These are phyloP conservation scores for Myotis findleyi DNA, from an alignment of 2,797 vertebrate genomes.

Conservation along the genomic window DNA sequence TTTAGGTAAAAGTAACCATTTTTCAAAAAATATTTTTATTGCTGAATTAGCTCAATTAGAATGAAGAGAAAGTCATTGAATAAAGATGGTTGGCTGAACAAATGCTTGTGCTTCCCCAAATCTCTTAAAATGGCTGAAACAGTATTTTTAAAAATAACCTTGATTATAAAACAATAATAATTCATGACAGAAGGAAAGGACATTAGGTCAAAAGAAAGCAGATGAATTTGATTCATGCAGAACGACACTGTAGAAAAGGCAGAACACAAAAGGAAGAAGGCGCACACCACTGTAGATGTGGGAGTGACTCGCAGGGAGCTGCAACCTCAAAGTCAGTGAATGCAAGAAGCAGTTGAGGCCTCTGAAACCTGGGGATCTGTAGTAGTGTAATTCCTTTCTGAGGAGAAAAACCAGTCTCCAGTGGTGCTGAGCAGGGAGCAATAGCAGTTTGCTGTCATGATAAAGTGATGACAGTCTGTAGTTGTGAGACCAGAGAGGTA, in stretches of 20 bases:
- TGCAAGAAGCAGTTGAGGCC: not conserved
- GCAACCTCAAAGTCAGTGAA: not conserved
- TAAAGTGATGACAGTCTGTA: not conserved
- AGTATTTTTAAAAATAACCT: not conserved
- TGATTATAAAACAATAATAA: constrained; percentile 22
- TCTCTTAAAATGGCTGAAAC: not conserved
- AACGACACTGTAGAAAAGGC: not conserved
- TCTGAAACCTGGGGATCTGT: not conserved
- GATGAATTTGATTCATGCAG: not conserved
- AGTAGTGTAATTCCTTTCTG: not conserved
- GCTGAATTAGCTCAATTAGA: constrained; percentile 15
- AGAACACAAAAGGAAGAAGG: not conserved
- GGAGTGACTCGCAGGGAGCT: not conserved
- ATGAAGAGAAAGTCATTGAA: not conserved
- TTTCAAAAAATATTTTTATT: not conserved
- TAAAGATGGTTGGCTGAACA: not conserved
- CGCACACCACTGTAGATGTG: too few relatives aligned
- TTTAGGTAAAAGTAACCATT: constrained; percentile 8
- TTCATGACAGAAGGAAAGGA: not conserved
- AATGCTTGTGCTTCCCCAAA: not conserved
- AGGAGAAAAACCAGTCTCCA: not conserved
- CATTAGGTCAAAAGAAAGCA: not conserved
- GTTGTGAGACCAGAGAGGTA: not conserved
- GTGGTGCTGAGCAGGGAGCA: not conserved
- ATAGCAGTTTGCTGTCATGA: not conserved